These are phyloP conservation scores for Nesogale talazaci DNA, from an alignment of 2,113 vertebrate species.

Conservation along the genomic window DNA sequence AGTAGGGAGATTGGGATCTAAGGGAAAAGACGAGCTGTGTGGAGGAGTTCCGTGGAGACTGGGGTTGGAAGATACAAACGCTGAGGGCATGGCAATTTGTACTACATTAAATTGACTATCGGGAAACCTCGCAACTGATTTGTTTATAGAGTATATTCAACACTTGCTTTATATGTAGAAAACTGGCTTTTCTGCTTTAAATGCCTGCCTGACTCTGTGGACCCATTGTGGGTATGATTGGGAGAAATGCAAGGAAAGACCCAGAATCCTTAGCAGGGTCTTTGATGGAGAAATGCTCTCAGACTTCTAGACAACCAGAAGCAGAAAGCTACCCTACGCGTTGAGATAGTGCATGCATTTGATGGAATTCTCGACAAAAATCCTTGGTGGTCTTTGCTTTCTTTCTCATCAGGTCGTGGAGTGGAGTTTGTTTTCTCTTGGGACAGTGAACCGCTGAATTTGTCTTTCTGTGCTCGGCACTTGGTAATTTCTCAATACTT, in stretches of 20 bases:
- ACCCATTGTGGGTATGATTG: background rate
- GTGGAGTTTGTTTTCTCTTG: background rate
- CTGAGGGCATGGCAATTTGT: background rate
- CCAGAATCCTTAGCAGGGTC: background rate
- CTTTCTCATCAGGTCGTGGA: background rate
- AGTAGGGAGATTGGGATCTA: background rate
- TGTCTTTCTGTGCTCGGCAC: background rate
- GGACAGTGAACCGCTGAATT: background rate
- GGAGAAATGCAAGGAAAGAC: background rate
- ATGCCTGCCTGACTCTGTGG: background rate
- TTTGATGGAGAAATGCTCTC: background rate
- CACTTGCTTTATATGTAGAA: background rate
- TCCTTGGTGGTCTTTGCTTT: background rate
- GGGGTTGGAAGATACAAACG: background rate
- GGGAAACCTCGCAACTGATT: background rate
- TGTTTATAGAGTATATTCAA: background rate
- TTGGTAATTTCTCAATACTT: background rate
- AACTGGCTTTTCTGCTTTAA: background rate
- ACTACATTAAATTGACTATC: background rate
- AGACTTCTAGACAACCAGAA: background rate
- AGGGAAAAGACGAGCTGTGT: background rate
- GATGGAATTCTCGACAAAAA: background rate
- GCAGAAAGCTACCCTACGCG: background rate
- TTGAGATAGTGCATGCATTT: background rate
- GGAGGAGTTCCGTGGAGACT: rapidly evolving